phyloP scores from a whole-genome alignment of 1,140 invertebrate genomes.

The Hesperophylax magnus region DNA sequence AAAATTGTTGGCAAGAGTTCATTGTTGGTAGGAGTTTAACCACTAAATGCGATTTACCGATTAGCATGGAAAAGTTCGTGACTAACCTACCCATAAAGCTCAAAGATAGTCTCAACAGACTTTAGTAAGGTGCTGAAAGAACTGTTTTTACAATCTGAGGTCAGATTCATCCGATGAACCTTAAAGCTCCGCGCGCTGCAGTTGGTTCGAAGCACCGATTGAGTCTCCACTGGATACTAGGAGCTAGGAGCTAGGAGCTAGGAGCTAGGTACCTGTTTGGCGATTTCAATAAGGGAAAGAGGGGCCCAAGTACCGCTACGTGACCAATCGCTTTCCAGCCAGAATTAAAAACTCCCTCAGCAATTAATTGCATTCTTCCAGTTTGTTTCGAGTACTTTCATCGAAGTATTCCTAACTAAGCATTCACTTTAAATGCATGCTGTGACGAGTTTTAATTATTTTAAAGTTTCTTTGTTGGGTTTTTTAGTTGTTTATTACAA shows the following conservation, averaged over 20 bases:
- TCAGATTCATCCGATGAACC: no score
- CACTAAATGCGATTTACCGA: no score
- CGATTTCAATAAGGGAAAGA: conserved; percentile 25
- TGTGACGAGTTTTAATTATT: not conserved
- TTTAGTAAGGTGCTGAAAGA: no score
- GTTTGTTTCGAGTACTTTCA: conserved; percentile 18
- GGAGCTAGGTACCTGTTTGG: conserved; percentile 6
- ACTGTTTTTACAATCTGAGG: no score
- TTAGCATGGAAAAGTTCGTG: no score
- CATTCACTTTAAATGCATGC: conserved; percentile 3
- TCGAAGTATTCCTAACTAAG: conserved; percentile 28
- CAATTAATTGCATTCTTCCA: conserved; percentile 37
- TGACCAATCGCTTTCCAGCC: conserved; percentile 27
- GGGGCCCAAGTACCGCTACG: not conserved
- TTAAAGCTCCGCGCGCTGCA: no score
- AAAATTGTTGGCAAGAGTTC: no score
- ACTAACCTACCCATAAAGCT: no score
- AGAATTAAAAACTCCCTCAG: conserved; percentile 29
- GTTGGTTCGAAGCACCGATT: not conserved
- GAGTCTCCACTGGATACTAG: not conserved
- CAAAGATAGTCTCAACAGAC: no score
- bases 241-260: no score
- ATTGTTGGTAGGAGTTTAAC: no score
- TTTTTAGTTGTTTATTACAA: no score
- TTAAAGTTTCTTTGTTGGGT: not conserved